These are phyloP conservation scores for Apus apus DNA, from an alignment of 2,113 vertebrate species.

Conservation along the genomic window DNA sequence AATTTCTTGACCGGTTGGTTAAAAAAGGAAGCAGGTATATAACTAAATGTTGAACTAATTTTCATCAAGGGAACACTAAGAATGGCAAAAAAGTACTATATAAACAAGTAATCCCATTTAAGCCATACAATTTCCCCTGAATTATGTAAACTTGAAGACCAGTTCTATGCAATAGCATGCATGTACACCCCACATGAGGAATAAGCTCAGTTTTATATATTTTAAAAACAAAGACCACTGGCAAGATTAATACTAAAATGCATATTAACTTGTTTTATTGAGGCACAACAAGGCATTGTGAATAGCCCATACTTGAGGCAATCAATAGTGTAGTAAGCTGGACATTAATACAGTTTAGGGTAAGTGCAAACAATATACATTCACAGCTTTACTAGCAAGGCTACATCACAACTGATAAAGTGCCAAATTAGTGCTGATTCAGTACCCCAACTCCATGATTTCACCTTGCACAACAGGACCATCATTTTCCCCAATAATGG, in stretches of 20 bases:
- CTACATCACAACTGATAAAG: conserved; percentile 83
- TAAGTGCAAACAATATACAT: conserved; percentile 84
- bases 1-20: neutral
- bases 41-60: neutral
- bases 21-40: neutral
- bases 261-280: conserved; percentile 86
- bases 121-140: neutral
- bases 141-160: neutral
- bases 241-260: conserved; percentile 76
- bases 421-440: conserved; percentile 81
- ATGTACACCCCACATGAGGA: neutral
- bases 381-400: conserved; percentile 80
- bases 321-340: conserved; percentile 76
- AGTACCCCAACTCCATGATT: conserved; percentile 73
- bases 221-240: conserved; percentile 23
- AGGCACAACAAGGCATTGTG: conserved; percentile 86
- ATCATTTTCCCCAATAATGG: conserved; percentile 63
- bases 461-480: conserved; percentile 70
- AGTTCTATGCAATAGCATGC: neutral
- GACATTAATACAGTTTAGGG: conserved; percentile 75
- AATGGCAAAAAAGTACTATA: neutral
- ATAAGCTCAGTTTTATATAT: neutral
- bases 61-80: neutral
- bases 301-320: conserved; percentile 79
- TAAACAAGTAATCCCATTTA: neutral